Base-by-base conservation (phyloP, 2,888 invertebrate genomes). In the Conomelus anceps region DNA sequence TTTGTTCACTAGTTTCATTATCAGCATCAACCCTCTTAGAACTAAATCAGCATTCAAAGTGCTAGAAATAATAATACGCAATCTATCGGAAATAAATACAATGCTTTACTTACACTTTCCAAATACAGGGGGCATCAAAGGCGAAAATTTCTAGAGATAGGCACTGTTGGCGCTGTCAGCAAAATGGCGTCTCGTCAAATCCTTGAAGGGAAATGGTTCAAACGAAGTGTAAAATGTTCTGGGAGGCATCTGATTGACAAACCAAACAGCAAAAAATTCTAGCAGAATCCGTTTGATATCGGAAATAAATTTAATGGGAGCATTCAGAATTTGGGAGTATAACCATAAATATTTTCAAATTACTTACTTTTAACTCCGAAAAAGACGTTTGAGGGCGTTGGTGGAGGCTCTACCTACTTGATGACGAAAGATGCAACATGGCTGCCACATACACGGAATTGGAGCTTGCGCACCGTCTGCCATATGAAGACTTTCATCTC, bases 151-250 rank as follows among this genome's bases (percentile, higher is more conserved):
- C 95, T 93, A 93, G 94, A 94, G 95, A 95, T 95, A 94, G 95
- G 95, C 95, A 95, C 95, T 93, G 95, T 94, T 94, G 95, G 95
- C 95, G 95, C 95, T 95, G 95, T 94, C 95, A 95, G 95, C 95
- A 95, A 90, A 90, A 91, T 91, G 91, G 91, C 90, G 90, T 23
- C 89, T 34, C 22, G 34, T 23, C 26, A 85, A 63, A 89, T 26
- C 63, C 63, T 63, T 63, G 3, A 63, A 85, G 26, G 23, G 23
- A 84, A 84, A 24, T 23, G 20, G 23, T n/a, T 63, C 63, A 86
- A 29, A 20, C 86, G 24, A 86, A 86, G 26, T 11, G 29, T 26
- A 86, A 86, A 26, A 86, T 9, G 86, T 23, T 3, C 13, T 24
- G 29, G 1, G 22, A 86, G 7, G 23, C 20, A 22, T 22, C 22